Evolutionary conservation across 2,797 vertebrate genomes (phyloP).

Genomic region (Euthynnus affinis): DNA sequence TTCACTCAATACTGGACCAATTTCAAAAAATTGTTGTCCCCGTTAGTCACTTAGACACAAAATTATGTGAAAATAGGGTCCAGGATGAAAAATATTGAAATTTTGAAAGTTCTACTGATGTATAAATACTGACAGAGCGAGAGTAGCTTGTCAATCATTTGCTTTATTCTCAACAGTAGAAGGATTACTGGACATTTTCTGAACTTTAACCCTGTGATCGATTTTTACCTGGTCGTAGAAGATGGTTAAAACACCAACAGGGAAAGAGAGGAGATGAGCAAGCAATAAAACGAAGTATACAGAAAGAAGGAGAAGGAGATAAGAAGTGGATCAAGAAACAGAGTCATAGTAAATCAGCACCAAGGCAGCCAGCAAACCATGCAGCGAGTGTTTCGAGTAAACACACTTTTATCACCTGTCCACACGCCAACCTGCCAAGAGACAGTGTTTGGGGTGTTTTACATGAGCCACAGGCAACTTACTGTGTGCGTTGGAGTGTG

Average conservation of each 20-base stretch:
- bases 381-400: conserved; percentile 65
- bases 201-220: not conserved
- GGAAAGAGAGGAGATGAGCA: not conserved
- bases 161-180: no score
- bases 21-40: no score
- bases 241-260: not conserved
- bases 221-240: conserved; percentile 21
- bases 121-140: not conserved
- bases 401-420: conserved; percentile 75
- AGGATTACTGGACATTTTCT: not conserved
- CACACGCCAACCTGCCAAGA: conserved; percentile 64
- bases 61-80: no score
- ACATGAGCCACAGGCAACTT: conserved; percentile 67
- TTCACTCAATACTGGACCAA: no score
- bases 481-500: conserved; percentile 40
- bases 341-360: conserved; percentile 56
- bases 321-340: conserved; percentile 22
- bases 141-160: not conserved
- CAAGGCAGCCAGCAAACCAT: conserved; percentile 26
- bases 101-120: not conserved
- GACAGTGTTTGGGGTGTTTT: conserved; percentile 63
- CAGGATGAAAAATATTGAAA: no score
- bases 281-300: conserved; percentile 20
- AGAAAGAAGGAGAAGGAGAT: conserved; percentile 28
- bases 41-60: no score